Base-by-base conservation (phyloP, 2,113 vertebrate genomes). In the Tauraco erythrolophus region DNA sequence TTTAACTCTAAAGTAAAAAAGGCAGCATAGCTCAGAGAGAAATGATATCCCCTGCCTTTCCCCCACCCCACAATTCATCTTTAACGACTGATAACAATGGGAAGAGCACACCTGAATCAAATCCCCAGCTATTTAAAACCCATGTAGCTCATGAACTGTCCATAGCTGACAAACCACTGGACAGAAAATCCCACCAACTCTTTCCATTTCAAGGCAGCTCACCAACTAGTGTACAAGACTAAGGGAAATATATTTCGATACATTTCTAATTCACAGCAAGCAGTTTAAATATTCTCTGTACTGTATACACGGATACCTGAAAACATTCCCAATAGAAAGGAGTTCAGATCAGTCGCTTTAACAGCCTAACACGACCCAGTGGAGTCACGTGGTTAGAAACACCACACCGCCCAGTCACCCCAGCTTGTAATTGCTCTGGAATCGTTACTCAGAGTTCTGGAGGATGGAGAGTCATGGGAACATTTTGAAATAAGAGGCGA, bases 381-480 rank as follows among this genome's bases (percentile, higher is more conserved):
- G 35, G 58, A 93, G 65, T 35, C 30, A 33, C 6, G 2, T 1
- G 56, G 78, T 65, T 65, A 50, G 78, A 69, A 91, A 92, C 48
- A 77, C 33, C 27, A 6, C 39, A 51, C 11, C n/a, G 82, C 46
- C 64, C 80, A 50, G 75, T 64, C 81, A 89, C 27, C 70, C 76
- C 91, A 94, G 91, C 86, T 89, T 90, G 65, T 84, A 92, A 78
- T 37, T 60, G 28, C 19, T 41, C 84, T 83, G 83, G 58, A 88
- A 96, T 76, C 0, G 0, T 43, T 94, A 58, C 95, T 78, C 14
- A 16, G 88, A 89, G 94, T 88, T 97, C 95, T 93, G 64, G 95
- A 97, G 95, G 94, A 96, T 94, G 77, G 2, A 3, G 51, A 96
- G 77, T 80, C 53, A 94, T 58, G 64, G 90, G 97, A 37, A 93